These are phyloP conservation scores for Lypha dubia DNA, from an alignment of 2,888 invertebrate species.

Conservation along the genomic window DNA sequence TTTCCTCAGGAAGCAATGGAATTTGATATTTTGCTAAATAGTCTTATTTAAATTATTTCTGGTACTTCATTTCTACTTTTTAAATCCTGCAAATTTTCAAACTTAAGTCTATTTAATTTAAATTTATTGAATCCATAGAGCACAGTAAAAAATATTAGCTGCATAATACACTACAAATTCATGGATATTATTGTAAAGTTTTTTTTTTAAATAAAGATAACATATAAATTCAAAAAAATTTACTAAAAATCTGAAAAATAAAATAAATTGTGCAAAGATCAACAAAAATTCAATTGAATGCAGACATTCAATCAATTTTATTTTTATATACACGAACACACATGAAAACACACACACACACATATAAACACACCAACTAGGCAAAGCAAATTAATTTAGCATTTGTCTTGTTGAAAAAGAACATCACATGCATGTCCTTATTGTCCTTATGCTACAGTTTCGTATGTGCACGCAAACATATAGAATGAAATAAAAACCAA, in stretches of 20 bases:
- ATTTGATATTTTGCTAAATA: too few relatives aligned
- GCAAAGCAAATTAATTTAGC: conserved; percentile 69
- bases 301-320: conserved; percentile 63
- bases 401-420: conserved; percentile 70
- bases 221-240: conserved; percentile 25
- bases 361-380: conserved; percentile 19
- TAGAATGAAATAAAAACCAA: background rate
- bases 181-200: background rate
- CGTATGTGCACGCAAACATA: conserved; percentile 13
- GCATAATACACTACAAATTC: conserved; percentile 34
- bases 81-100: background rate
- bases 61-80: too few relatives aligned
- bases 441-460: conserved; percentile 38
- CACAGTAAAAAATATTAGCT: background rate
- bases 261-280: conserved; percentile 63
- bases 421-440: conserved; percentile 55
- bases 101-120: background rate
- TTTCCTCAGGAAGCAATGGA: too few relatives aligned
- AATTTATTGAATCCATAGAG: too few relatives aligned
- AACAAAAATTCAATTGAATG: conserved; percentile 66
- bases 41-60: too few relatives aligned
- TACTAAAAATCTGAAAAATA: conserved; percentile 13
- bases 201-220: conserved; percentile 4
- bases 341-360: background rate
- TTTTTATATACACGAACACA: conserved; percentile 7